A percentile compares a stretch with the other conserved stretches of the same genome.
phyloP scores from a whole-genome alignment of 2,113 vertebrate species.

The Oxyruncus cristatus region DNA sequence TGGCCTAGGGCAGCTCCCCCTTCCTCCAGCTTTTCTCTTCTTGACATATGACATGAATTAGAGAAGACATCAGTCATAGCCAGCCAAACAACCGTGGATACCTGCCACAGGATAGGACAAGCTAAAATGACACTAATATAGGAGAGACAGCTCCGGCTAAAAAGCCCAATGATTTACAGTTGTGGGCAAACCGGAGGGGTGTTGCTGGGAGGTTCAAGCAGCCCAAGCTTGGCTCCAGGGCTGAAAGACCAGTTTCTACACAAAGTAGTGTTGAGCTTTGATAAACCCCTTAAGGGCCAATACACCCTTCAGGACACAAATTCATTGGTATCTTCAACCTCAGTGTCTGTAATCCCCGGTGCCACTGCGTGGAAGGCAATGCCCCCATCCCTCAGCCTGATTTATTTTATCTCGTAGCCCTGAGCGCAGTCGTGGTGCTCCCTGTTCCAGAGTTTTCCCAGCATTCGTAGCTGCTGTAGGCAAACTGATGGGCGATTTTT shows the following conservation, averaged over 20 bases:
- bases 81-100: not conserved
- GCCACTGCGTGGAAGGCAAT: accelerated
- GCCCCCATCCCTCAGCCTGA: accelerated
- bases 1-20: not conserved
- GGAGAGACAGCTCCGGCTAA: not conserved
- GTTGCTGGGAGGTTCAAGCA: not conserved
- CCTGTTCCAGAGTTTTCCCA: not conserved
- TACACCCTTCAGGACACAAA: not conserved
- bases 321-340: not conserved
- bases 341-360: not conserved
- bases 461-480: not conserved
- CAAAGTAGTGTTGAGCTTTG: not conserved
- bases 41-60: not conserved
- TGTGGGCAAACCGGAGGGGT: accelerated
- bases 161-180: not conserved
- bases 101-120: conserved; percentile 15
- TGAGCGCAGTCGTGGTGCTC: accelerated
- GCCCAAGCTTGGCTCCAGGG: not conserved
- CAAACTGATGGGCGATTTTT: not conserved
- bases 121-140: not conserved
- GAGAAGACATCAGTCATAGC: not conserved
- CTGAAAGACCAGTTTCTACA: not conserved
- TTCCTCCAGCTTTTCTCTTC: not conserved
- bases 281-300: not conserved
- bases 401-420: not conserved